Evolutionary conservation across 2,888 invertebrate species (phyloP).

Genomic region (Coleophora deauratella): DNA sequence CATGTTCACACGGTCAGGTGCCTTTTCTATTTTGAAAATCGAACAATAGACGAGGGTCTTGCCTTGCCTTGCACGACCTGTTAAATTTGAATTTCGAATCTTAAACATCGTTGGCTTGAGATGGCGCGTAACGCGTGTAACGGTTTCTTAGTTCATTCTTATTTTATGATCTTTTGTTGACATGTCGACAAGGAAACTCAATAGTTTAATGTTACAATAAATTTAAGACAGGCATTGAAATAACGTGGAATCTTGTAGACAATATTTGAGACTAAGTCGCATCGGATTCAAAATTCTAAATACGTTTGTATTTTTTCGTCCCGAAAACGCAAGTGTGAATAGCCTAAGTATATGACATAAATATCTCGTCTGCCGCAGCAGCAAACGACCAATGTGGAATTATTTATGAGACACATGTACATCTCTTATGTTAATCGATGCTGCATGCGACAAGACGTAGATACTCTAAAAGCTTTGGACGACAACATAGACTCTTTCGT

Average conservation of each 20-base stretch:
- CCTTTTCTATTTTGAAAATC: conserved; percentile 30
- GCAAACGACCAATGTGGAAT: conserved; percentile 11
- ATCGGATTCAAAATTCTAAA: too few relatives aligned
- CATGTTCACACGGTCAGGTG: conserved; percentile 56
- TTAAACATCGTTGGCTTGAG: conserved; percentile 31
- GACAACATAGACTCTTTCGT: conserved; percentile 5
- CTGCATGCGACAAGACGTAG: conserved; percentile 6
- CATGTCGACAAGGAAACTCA: conserved; percentile 10
- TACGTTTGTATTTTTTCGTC: too few relatives aligned
- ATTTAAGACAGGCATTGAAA: too few relatives aligned
- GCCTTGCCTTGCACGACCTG: conserved; percentile 26
- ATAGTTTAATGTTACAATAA: conserved; percentile 1
- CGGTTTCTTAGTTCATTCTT: conserved; percentile 36
- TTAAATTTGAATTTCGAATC: conserved; percentile 11
- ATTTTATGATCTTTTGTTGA: conserved; percentile 30
- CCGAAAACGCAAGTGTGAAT: too few relatives aligned
- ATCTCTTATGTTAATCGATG: conserved; percentile 19
- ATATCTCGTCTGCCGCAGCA: too few relatives aligned
- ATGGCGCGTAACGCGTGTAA: conserved; percentile 23
- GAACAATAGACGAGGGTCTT: conserved; percentile 27
- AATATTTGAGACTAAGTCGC: too few relatives aligned
- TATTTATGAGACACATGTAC: conserved; percentile 21
- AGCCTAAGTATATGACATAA: too few relatives aligned
- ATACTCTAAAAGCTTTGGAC: conserved; percentile 14
- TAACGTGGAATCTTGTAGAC: too few relatives aligned